These are phyloP conservation scores for Perdita meconis DNA, from an alignment of 2,888 invertebrate species.

Conservation along the genomic window DNA sequence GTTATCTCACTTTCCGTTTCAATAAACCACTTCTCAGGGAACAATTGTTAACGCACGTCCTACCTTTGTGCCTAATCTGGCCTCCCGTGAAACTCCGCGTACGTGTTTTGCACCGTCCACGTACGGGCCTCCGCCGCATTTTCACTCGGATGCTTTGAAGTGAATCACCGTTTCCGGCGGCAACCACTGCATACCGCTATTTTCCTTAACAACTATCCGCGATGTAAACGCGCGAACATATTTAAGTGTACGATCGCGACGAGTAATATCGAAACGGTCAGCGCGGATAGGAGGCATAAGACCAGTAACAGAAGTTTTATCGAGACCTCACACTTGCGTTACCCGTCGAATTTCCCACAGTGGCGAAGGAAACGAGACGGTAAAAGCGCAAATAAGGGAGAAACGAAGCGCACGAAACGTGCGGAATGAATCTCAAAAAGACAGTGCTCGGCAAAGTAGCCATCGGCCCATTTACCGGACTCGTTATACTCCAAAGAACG, in stretches of 20 bases:
- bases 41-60: constrained; percentile 44
- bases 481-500: constrained; percentile 3
- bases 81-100: constrained; percentile 16
- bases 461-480: constrained; percentile 1
- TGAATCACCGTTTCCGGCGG: constrained; percentile 65
- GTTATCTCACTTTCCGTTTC: constrained; percentile 61
- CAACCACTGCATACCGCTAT: constrained; percentile 14
- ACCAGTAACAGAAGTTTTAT: neutral
- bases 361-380: neutral
- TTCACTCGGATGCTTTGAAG: constrained; percentile 52
- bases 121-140: constrained; percentile 30
- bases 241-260: neutral
- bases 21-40: constrained; percentile 49
- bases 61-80: constrained; percentile 55
- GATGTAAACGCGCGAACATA: neutral
- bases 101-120: constrained; percentile 16
- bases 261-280: neutral
- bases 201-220: constrained; percentile 17
- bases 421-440: constrained; percentile 6
- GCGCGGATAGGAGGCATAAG: neutral
- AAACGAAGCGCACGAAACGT: neutral
- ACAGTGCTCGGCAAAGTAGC: neutral
- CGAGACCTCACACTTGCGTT: neutral
- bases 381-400: no score
- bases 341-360: constrained; percentile 1